These are phyloP conservation scores for Augochlora pura DNA, from an alignment of 1,140 invertebrate genomes.

Conservation along the genomic window DNA sequence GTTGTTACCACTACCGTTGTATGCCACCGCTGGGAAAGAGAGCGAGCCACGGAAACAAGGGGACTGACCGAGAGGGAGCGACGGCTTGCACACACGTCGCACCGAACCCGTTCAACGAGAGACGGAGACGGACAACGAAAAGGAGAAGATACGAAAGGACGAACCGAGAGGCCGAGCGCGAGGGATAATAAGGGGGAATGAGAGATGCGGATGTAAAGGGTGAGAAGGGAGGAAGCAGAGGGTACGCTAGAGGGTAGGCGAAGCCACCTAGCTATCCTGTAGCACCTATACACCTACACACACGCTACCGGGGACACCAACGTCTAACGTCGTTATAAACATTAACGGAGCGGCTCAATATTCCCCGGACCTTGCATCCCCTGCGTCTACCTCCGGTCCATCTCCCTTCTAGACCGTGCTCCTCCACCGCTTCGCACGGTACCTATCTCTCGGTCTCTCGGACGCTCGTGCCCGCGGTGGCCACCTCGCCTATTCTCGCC, in stretches of 20 bases:
- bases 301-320: conserved; percentile 64
- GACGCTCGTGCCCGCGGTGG: conserved; percentile 46
- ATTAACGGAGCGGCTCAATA: conserved; percentile 80
- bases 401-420: conserved; percentile 74
- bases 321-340: conserved; percentile 80
- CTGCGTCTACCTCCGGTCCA: conserved; percentile 65
- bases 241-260: conserved; percentile 55
- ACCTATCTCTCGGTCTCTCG: conserved; percentile 42
- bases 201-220: conserved; percentile 34
- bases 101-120: not conserved
- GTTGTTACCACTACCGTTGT: conserved; percentile 35
- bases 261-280: conserved; percentile 63
- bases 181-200: conserved; percentile 45
- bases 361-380: conserved; percentile 72
- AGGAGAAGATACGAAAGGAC: conserved; percentile 37
- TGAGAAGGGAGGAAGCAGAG: conserved; percentile 41
- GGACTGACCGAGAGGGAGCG: not conserved
- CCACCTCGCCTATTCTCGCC: conserved; percentile 29
- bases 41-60: conserved; percentile 6
- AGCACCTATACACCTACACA: conserved; percentile 58
- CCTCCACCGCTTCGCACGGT: conserved; percentile 52
- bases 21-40: conserved; percentile 43
- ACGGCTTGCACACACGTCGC: conserved; percentile 10
- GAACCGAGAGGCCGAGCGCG: conserved; percentile 25
- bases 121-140: conserved; percentile 8